Evolutionary conservation across 2,888 invertebrate genomes (phyloP).

Genomic region (Spodoptera littoralis): DNA sequence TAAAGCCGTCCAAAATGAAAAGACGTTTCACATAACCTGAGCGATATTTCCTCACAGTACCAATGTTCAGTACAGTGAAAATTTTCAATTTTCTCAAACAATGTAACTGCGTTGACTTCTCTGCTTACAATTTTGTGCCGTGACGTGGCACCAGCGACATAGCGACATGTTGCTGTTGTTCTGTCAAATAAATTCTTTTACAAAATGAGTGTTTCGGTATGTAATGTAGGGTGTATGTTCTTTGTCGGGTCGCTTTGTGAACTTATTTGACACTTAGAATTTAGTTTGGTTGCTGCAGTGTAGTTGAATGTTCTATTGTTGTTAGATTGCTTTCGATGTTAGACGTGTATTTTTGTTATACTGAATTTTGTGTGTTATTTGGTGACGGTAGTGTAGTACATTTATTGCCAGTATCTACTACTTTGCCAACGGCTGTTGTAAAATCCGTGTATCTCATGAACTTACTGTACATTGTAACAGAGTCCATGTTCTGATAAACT

Average conservation of each 20-base stretch:
- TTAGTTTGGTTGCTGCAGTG: constrained; percentile 28
- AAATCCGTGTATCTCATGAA: too few species aligned
- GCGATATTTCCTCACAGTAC: constrained; percentile 64
- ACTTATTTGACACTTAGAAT: constrained; percentile 43
- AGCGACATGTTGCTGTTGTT: constrained; percentile 48
- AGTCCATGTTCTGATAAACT: too few species aligned
- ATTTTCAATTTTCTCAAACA: constrained; percentile 71
- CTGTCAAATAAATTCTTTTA: constrained; percentile 59
- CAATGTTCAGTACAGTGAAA: constrained; percentile 59
- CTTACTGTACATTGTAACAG: too few species aligned
- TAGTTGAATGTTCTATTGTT: constrained; percentile 4
- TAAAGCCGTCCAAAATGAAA: constrained; percentile 55
- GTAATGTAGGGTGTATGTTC: constrained; percentile 39
- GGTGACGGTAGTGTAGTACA: too few species aligned
- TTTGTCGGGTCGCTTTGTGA: constrained; percentile 32
- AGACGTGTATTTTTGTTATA: too few species aligned
- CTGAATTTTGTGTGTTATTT: too few species aligned
- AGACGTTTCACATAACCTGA: constrained; percentile 60
- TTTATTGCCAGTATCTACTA: too few species aligned
- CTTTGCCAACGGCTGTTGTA: too few species aligned
- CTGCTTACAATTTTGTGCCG: constrained; percentile 54
- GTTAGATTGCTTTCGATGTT: neutral
- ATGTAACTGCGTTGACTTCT: constrained; percentile 54
- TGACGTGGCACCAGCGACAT: constrained; percentile 45
- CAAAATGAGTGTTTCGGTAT: constrained; percentile 48